A percentile compares a stretch with the other conserved stretches of the same genome.
Conservation (phyloP, 1,140 invertebrate genomes). For the Rhopalosiphum padi region DNA sequence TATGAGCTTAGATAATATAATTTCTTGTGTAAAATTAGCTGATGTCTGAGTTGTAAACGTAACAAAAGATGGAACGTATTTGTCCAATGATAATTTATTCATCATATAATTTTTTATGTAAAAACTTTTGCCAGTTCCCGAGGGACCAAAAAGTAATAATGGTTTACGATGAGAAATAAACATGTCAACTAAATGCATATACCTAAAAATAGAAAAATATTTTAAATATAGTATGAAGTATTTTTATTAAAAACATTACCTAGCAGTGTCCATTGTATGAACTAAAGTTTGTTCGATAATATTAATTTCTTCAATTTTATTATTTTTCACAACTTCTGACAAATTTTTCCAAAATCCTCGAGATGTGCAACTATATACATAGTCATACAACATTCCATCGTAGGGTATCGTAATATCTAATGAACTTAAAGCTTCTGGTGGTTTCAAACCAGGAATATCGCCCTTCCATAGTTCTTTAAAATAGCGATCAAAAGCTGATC, state of each 20-base stretch:
- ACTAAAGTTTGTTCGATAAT: constrained; percentile 80
- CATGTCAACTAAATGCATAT: constrained; percentile 70
- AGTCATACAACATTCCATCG: constrained; percentile 81
- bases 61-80: constrained; percentile 80
- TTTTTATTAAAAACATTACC: constrained; percentile 65
- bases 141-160: constrained; percentile 84
- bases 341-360: constrained; percentile 81
- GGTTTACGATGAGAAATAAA: constrained; percentile 74
- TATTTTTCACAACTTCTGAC: constrained; percentile 71
- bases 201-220: constrained; percentile 60
- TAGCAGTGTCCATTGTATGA: constrained; percentile 85
- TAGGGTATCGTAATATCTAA: constrained; percentile 76
- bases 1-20: constrained; percentile 83
- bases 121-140: constrained; percentile 91
- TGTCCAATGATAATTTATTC: constrained; percentile 76
- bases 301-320: constrained; percentile 69
- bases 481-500: constrained; percentile 78
- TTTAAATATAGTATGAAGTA: background rate
- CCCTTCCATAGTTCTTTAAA: constrained; percentile 66
- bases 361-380: constrained; percentile 76
- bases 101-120: constrained; percentile 88
- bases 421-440: constrained; percentile 71
- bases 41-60: constrained; percentile 90
- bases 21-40: constrained; percentile 81
- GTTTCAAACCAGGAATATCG: constrained; percentile 61